Conservation (phyloP, 2,113 vertebrate species). For the Prunella himalayana region DNA sequence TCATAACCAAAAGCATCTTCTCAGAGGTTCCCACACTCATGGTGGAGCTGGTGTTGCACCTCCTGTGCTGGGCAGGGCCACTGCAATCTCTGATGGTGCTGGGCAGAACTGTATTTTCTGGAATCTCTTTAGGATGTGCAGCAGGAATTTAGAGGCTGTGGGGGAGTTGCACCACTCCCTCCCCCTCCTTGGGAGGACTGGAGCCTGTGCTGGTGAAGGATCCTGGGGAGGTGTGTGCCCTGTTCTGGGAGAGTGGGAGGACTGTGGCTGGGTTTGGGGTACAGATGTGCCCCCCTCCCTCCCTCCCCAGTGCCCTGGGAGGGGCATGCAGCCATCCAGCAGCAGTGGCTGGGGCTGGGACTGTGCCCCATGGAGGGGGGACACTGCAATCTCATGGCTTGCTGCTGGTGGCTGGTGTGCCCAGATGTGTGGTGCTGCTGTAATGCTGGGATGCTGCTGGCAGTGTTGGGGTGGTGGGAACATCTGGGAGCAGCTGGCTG, state of each 20-base stretch:
- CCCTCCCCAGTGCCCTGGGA: fast-evolving
- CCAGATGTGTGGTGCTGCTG: neutral
- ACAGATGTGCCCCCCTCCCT: neutral
- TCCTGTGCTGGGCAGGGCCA: neutral
- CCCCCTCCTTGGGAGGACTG: neutral
- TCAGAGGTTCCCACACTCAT: neutral
- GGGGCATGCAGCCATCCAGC: too few relatives aligned
- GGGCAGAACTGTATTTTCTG: neutral
- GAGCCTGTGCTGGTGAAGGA: neutral
- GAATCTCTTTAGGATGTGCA: neutral
- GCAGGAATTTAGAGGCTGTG: neutral
- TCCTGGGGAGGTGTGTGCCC: neutral
- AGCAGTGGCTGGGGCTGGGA: neutral
- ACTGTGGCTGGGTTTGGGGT: neutral
- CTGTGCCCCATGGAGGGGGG: fast-evolving
- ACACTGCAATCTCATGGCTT: fast-evolving
- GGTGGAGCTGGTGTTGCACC: neutral
- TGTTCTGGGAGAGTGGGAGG: fast-evolving
- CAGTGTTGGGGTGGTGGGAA: neutral
- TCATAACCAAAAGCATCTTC: neutral
- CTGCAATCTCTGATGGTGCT: neutral
- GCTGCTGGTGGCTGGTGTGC: fast-evolving
- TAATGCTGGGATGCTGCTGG: neutral
- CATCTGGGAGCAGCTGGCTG: neutral
- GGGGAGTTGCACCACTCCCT: fast-evolving